Evolutionary conservation across 2,113 vertebrate genomes (phyloP), one percentile per base, ranked within the genome.

Genomic region (Nettapus auritus): DNA sequence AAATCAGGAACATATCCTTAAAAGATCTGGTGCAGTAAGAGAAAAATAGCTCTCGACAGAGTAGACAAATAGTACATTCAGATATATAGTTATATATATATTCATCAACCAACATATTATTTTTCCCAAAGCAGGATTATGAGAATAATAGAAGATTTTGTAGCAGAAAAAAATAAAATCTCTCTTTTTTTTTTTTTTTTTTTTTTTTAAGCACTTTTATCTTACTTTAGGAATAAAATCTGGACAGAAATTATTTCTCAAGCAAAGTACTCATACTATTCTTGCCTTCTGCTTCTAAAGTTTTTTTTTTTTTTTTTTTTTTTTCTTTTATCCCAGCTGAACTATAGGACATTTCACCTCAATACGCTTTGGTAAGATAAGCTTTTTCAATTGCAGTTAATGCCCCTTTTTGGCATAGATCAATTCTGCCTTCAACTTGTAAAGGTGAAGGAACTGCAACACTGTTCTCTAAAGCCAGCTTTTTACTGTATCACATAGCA

Each of bases 281-380:
- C 59, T 53, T 93, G 57, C 66, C 11, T 66, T 55, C 50, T 44
- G 5, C 53, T 69, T 80, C 26, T 48, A 53, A 80, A 92, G 11
- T 36, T 73, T 68, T 4, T 25, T 88, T 79, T 34, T 55, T 92
- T 90, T 86, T n/a, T 36, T 73, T 68, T 4, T 36, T 73, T 68
- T 4, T 25, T 88, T 79, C 38, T 55, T 92, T 90, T 86, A 57
- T 77, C 66, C 92, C 59, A 77, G 8, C 15, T 53, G 48, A 86
- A 57, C 8, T 53, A 78, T 69, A 80, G 26, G 78, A 74, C 36
- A 74, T 81, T 92, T 88, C 0, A 0, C 90, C 22, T 89, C 31
- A 50, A 40, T 14, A 81, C 28, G n/a, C 57, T 93, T 76, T 70
- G 29, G 40, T 83, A 93, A 77, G 67, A 69, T 83, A 95, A 92